Evolutionary conservation across 2,888 invertebrate genomes (phyloP).

Genomic region (Melitaea athalia): DNA sequence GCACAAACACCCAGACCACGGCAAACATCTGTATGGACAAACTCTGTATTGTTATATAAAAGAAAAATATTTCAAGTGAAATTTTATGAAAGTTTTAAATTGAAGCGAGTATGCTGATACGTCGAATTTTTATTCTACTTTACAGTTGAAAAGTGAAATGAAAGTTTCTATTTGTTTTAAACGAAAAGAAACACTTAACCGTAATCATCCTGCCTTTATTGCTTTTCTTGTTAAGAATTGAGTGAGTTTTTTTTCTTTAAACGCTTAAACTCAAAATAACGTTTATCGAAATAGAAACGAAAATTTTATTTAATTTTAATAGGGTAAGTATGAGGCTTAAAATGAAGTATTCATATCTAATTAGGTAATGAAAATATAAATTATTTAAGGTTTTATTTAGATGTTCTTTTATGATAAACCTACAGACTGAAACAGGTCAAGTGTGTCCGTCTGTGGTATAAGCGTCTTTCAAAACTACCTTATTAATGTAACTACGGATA

Average conservation of each 20-base stretch:
- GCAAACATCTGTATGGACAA: too few relatives aligned
- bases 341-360: not conserved
- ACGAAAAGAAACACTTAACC: not conserved
- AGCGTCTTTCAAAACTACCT: constrained; percentile 17
- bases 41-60: constrained; percentile 19
- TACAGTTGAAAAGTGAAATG: constrained; percentile 2
- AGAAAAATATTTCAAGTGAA: not conserved
- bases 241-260: not conserved
- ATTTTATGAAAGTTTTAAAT: constrained; percentile 7
- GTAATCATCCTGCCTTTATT: constrained; percentile 1
- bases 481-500: constrained; percentile 1
- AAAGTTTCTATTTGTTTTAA: constrained; percentile 1
- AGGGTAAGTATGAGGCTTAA: not conserved
- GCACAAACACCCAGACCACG: too few relatives aligned
- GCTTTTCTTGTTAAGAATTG: not conserved
- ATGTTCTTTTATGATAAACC: constrained; percentile 24
- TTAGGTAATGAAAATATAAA: not conserved
- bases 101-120: not conserved
- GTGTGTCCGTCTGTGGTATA: constrained; percentile 22
- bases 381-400: constrained; percentile 16
- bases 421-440: constrained; percentile 22
- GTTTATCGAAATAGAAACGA: not conserved
- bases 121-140: not conserved
- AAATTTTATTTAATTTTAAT: not conserved
- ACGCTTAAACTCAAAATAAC: not conserved